Evolutionary conservation across 2,797 vertebrate species (phyloP), one percentile per base, ranked within the genome.

Genomic region (Oceanodroma leucorhoa): DNA sequence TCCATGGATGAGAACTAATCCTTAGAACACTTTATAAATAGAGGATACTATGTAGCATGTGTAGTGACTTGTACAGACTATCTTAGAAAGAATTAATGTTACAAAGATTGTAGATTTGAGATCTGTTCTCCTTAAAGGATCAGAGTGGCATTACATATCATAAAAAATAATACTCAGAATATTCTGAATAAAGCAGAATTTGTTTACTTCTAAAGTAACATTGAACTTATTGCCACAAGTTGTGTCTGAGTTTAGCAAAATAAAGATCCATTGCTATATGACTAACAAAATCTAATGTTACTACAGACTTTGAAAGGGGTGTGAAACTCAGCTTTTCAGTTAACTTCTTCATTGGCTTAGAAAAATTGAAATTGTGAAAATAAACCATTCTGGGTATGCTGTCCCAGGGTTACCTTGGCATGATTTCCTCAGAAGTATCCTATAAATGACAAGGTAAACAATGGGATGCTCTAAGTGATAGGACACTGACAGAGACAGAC

Each of bases 391-490:
- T 16, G 73, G 46, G 34, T 29, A 2, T 18, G 26, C 36, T 20
- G 22, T 22, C 32, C 11, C 9, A 4, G 53, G 30, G 45, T 48
- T n/a, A 22, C 1, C 0, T 5, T 18, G 57, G 23, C 9, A 3
- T 0, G 4, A 5, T 54, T 67, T 55, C 57, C 17, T 71, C 2
- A 0, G 1, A 15, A 41, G 4, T 21, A 8, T 4, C 38, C 30
- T 5, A 0, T 38, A 9, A 26, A 29, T 0, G 3, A 23, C 20
- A n/a, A n/a, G 40, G 10, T 43, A 34, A 72, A 54, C 11, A 22
- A 6, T 7, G 9, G 51, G 53, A 10, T 71, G 67, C 41, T 60
- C 1, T 30, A 9, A 64, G 2, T 6, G 40, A 6, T 2, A 16
- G 61, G n/a, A 21, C 40, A 14, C 30, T 32, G 70, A n/a, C n/a